A percentile compares a stretch with the other conserved stretches of the same genome.
Conservation (phyloP, 2,797 vertebrate species). For the Platyrinchus mystaceus region DNA sequence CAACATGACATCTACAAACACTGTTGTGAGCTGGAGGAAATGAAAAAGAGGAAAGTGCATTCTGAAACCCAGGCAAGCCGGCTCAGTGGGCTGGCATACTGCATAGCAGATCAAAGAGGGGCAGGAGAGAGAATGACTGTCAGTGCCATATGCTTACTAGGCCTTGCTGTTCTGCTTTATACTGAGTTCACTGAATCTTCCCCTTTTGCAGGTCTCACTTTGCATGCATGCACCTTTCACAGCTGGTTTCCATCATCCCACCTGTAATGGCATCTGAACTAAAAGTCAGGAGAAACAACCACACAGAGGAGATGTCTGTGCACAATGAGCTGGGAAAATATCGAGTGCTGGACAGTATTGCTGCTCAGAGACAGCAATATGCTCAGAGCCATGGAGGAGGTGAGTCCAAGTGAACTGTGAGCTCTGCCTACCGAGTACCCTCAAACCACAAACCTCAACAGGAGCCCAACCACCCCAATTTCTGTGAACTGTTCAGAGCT, state of each 20-base stretch:
- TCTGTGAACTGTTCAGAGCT: background rate
- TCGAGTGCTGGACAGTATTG: background rate
- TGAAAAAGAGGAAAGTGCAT: constrained; percentile 28
- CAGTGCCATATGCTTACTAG: background rate
- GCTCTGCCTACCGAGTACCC: background rate
- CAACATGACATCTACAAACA: constrained; percentile 45
- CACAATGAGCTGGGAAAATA: background rate
- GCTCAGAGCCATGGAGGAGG: background rate
- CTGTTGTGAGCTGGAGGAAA: constrained; percentile 46
- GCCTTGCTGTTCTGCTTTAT: background rate
- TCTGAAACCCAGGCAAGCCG: constrained; percentile 72
- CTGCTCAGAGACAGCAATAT: background rate
- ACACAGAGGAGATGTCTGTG: background rate
- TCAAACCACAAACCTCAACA: background rate
- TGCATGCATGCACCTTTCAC: background rate
- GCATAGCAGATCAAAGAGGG: constrained; percentile 16
- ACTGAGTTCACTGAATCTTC: background rate
- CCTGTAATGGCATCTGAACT: background rate
- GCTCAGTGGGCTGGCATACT: constrained; percentile 32
- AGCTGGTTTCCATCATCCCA: background rate
- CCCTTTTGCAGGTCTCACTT: background rate
- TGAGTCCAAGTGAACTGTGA: background rate
- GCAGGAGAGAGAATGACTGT: constrained; percentile 33
- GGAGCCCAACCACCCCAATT: background rate
- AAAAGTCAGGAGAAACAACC: background rate